These are phyloP conservation scores for Miichthys miiuy DNA, from an alignment of 2,797 vertebrate species.

Conservation along the genomic window DNA sequence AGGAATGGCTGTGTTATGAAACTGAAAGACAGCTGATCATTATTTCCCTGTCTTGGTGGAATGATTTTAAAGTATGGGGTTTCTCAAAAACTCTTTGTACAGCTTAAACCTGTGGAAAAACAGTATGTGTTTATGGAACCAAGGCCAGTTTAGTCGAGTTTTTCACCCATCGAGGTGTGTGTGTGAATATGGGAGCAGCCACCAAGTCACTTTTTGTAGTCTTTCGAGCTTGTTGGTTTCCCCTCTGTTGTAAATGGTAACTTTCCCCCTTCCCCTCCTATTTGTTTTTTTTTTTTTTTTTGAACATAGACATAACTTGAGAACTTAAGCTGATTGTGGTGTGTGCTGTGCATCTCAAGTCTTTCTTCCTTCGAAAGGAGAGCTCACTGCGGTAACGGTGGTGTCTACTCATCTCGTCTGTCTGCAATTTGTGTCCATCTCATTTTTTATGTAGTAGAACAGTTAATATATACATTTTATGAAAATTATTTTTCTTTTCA, in stretches of 20 bases:
- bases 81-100: constrained; percentile 73
- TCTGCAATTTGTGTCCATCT: constrained; percentile 83
- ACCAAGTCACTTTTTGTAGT: constrained; percentile 83
- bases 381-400: constrained; percentile 73
- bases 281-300: constrained; percentile 32
- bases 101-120: constrained; percentile 79
- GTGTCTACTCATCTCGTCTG: constrained; percentile 80
- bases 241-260: constrained; percentile 75
- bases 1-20: constrained; percentile 65
- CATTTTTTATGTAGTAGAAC: constrained; percentile 85
- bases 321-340: constrained; percentile 77
- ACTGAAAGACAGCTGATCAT: constrained; percentile 52
- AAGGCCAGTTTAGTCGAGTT: constrained; percentile 79
- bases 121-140: constrained; percentile 70
- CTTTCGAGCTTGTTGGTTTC: constrained; percentile 64
- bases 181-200: constrained; percentile 80
- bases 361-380: constrained; percentile 76
- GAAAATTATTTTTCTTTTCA: constrained; percentile 85
- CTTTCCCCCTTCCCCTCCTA: neutral
- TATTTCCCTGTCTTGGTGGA: constrained; percentile 62
- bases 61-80: constrained; percentile 68
- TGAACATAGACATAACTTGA: constrained; percentile 75
- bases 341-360: constrained; percentile 81
- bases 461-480: constrained; percentile 89
- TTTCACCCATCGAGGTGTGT: constrained; percentile 58